phyloP scores from a whole-genome alignment of 2,888 invertebrate species.

The Pelosia muscerda region DNA sequence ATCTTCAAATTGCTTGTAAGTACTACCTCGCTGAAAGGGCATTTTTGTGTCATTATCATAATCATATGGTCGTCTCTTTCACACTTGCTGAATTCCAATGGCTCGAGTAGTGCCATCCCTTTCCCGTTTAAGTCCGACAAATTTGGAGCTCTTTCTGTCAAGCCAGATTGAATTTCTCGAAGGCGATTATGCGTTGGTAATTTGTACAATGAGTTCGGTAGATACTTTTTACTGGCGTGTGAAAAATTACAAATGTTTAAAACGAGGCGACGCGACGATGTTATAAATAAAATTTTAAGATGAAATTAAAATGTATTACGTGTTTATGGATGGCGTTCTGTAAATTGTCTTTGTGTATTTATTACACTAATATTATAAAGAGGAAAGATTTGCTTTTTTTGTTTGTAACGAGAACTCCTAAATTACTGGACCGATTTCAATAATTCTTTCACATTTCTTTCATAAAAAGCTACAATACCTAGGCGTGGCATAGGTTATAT shows the following conservation, averaged over 20 bases:
- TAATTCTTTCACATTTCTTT: too few species aligned
- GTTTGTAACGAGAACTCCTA: too few species aligned
- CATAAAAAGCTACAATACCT: too few species aligned
- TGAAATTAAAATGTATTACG: neutral
- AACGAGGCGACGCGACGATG: too few species aligned
- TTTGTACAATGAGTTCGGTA: constrained; percentile 61
- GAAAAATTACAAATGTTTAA: constrained; percentile 46
- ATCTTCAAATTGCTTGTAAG: constrained; percentile 85
- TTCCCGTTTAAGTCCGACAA: constrained; percentile 62
- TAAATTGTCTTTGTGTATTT: neutral
- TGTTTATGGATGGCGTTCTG: too few species aligned
- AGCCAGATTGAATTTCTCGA: constrained; percentile 74
- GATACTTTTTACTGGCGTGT: constrained; percentile 47
- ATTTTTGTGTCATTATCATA: constrained; percentile 85
- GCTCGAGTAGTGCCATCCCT: constrained; percentile 55
- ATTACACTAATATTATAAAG: too few species aligned
- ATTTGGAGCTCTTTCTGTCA: constrained; percentile 78
- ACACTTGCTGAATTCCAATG: constrained; percentile 29
- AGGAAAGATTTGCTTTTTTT: too few species aligned
- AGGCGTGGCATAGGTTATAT: too few species aligned
- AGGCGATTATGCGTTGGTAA: constrained; percentile 76
- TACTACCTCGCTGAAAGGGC: constrained; percentile 80
- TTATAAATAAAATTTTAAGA: neutral
- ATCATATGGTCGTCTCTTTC: constrained; percentile 72
- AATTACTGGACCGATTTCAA: too few species aligned